phyloP scores from a whole-genome alignment of 1,140 invertebrate species.

The Popillia japonica region DNA sequence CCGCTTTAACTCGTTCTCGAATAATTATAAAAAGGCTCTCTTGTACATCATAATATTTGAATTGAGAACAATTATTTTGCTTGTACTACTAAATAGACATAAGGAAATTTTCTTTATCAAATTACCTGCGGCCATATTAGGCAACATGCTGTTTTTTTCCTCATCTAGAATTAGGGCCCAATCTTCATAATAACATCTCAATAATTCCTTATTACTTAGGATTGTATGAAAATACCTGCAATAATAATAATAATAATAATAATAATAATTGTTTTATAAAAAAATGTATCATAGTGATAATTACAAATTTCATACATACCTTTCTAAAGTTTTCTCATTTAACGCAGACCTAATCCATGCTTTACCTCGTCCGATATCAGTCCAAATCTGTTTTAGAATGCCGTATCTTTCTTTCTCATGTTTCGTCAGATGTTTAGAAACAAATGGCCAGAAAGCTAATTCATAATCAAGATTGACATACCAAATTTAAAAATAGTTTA shows the following conservation, averaged over 20 bases:
- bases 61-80: neutral
- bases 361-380: slow-evolving; percentile 81
- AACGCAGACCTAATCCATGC: slow-evolving; percentile 87
- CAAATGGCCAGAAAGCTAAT: slow-evolving; percentile 70
- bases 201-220: slow-evolving; percentile 69
- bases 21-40: no score
- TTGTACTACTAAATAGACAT: no score
- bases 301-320: slow-evolving; percentile 60
- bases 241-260: no score
- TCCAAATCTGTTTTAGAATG: slow-evolving; percentile 80
- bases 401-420: slow-evolving; percentile 88
- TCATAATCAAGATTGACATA: slow-evolving; percentile 35
- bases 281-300: slow-evolving; percentile 41
- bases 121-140: slow-evolving; percentile 82
- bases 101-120: no score
- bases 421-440: slow-evolving; percentile 78
- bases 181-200: slow-evolving; percentile 82
- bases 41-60: no score
- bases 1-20: no score
- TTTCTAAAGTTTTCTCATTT: slow-evolving; percentile 89
- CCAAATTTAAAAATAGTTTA: neutral
- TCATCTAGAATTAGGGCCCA: slow-evolving; percentile 83
- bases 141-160: slow-evolving; percentile 77
- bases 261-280: slow-evolving; percentile 50
- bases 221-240: slow-evolving; percentile 79